Evolutionary conservation across 2,113 vertebrate genomes (phyloP), one percentile per base, ranked within the genome.

Genomic region (Xiphophorus hellerii): DNA sequence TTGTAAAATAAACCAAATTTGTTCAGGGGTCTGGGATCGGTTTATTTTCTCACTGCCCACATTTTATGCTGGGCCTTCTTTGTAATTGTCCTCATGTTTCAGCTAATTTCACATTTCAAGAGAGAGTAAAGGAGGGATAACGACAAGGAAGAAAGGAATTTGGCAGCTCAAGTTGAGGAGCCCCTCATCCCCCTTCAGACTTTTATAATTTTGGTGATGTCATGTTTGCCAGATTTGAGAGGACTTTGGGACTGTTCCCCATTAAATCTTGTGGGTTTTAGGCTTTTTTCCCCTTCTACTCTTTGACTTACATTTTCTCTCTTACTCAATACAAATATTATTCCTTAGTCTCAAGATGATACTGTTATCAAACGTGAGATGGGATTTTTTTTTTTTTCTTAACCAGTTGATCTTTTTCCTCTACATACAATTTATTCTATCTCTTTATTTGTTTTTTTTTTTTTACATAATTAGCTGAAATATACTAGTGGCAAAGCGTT

Each of bases 1-100:
- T 92, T 92, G 90, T 92, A 90, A 94, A 92, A 89, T 91, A 90
- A 92, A 91, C 87, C 92, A 93, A 89, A 92, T 93, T 92, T 91
- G 88, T 93, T 89, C 85, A 84, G 88, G 81, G 84, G 76, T 81
- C 90, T 86, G 85, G 81, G 85, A 92, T 89, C 85, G 74, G 89
- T 92, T 93, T 92, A 88, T 94, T 93, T 94, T 92, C 84, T 77
- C 87, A 78, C 81, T 88, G 54, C 75, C 77, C 62, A 80, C 65
- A 67, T 88, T 88, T 88, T 87, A 83, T 83, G 66, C 78, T 61
- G 39, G 90, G 88, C 86, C 84, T 84, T 88, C 85, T 58, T 86
- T 92, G 84, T 93, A 93, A 92, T 89, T 88, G 88, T 92, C 85
- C 85, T 94, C 89, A 77, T 89, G 84, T 92, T 95, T 93, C 91